Conservation (phyloP, 2,797 vertebrate species). For the Harpagifer antarcticus region DNA sequence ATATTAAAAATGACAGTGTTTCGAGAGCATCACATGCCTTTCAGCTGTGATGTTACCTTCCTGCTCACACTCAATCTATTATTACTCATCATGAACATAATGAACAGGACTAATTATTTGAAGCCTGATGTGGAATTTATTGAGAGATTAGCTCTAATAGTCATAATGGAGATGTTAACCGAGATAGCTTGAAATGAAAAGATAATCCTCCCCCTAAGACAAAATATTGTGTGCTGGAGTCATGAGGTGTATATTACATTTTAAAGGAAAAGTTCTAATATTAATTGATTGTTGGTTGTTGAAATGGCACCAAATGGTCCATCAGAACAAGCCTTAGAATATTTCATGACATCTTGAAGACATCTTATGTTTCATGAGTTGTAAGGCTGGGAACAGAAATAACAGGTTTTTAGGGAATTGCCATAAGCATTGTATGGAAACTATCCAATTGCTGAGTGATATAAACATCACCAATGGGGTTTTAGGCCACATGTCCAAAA, state of each 20-base stretch:
- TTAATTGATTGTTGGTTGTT: neutral
- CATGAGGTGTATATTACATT: neutral
- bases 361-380: neutral
- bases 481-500: too few species aligned
- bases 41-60: conserved; percentile 25
- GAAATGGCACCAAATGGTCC: neutral
- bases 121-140: conserved; percentile 49
- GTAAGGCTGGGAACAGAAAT: neutral
- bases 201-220: conserved; percentile 47
- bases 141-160: conserved; percentile 32
- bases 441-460: conserved; percentile 1
- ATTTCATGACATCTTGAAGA: conserved; percentile 1
- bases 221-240: conserved; percentile 30
- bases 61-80: conserved; percentile 40
- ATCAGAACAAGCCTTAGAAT: neutral
- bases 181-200: conserved; percentile 35
- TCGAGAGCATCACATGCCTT: conserved; percentile 38
- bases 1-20: conserved; percentile 51
- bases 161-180: conserved; percentile 42
- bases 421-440: conserved; percentile 6
- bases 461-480: neutral
- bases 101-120: conserved; percentile 61
- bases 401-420: neutral
- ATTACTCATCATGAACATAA: conserved; percentile 54
- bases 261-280: conserved; percentile 9